phyloP scores from a whole-genome alignment of 2,888 invertebrate genomes.

The Heliconius sara region DNA sequence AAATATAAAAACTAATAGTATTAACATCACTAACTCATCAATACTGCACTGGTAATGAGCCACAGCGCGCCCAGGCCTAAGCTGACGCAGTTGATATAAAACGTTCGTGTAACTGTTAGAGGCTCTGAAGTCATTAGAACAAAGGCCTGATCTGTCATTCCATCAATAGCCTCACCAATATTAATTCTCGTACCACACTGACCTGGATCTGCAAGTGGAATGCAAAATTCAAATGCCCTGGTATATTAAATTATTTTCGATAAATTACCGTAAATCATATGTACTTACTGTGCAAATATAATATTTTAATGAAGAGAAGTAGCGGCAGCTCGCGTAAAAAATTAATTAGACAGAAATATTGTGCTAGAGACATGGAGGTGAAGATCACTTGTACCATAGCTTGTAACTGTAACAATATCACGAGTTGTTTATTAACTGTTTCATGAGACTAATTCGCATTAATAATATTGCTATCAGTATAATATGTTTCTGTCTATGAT shows the following conservation, averaged over 20 bases:
- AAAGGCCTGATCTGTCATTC: slow-evolving; percentile 65
- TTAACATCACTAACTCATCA: slow-evolving; percentile 62
- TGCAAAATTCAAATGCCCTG: not conserved
- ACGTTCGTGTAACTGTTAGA: slow-evolving; percentile 63
- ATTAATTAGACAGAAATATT: slow-evolving; percentile 71
- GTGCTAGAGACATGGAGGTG: slow-evolving; percentile 60
- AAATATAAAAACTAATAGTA: not conserved
- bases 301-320: slow-evolving; percentile 64
- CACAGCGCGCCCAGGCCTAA: slow-evolving; percentile 63
- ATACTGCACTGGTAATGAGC: slow-evolving; percentile 61
- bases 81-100: slow-evolving; percentile 62
- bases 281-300: slow-evolving; percentile 74
- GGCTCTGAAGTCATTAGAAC: slow-evolving; percentile 61
- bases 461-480: too few species aligned
- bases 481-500: not conserved
- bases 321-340: slow-evolving; percentile 64
- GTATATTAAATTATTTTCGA: not conserved
- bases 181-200: slow-evolving; percentile 62
- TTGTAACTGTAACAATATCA: slow-evolving; percentile 59
- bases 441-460: not conserved
- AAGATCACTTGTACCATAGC: slow-evolving; percentile 61
- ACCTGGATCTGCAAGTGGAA: slow-evolving; percentile 60
- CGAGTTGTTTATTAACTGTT: not conserved
- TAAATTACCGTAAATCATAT: not conserved
- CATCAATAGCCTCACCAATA: slow-evolving; percentile 65